Base-by-base conservation (phyloP, 2,888 invertebrate species). In the Formica aserva region DNA sequence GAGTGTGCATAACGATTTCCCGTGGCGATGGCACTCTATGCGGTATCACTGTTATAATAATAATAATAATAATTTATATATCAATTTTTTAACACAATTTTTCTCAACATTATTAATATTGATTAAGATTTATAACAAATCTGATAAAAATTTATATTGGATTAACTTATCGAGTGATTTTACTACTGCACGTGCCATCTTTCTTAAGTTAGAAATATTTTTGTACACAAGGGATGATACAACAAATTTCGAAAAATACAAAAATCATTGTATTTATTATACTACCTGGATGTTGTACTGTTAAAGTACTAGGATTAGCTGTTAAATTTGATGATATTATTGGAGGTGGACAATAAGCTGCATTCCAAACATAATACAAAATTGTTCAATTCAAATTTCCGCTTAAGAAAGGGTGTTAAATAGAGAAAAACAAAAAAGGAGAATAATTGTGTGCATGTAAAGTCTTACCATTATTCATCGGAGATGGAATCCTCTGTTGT, bases 1-100 rank as follows among this genome's bases (percentile, higher is more conserved):
- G 98, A 55, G 98, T 97, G 95, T 98, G 98, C 86, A 97, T 97
- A 83, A 97, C 97, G 86, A 98, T 95, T 94, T 98, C 98, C 91
- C 98, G 97, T 45, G 98, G 98, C 29, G 98, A 98, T 65, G 97
- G 97, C 89, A 97, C 97, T 91, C 97, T 96, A 90, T 97, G 96
- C 86, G 97, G 96, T 91, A 97, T 96, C 87, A 96, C 97, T 97
- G 92, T 91, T 87, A 35, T 35, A 35, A 92, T 91, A 89, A 85
- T 67, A 82, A 84, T 48, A 29, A 35, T 26, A 77, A 66, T n/a
- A 45, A 63, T 66, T 63, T 52, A 66, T 8, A 38, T 8, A 71
- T 45, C n/a, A 52, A 63, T 63, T 45, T 6, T 62, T 48, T 11
- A 26, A 52, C 48, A 52, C 1, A 3, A 45, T 4, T 60, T 66